Conservation (phyloP, 2,113 vertebrate genomes). For the Hippocampus barbouri region DNA sequence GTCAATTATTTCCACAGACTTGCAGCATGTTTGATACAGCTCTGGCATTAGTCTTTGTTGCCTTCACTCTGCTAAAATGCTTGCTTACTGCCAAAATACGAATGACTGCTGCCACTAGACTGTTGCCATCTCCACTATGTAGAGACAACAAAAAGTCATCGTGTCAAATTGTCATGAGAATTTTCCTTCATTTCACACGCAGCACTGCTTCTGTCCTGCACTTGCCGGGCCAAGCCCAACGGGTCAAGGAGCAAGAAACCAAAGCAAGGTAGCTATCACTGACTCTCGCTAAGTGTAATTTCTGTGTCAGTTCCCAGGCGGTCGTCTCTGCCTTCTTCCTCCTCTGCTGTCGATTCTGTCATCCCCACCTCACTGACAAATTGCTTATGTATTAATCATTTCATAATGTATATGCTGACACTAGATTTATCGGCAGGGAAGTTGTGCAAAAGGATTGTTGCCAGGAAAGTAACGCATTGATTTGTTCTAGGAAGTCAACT, state of each 20-base stretch:
- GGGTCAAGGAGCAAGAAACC: constrained; percentile 83
- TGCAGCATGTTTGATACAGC: background rate
- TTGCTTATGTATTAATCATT: background rate
- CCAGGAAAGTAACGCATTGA: background rate
- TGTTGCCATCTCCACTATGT: constrained; percentile 8
- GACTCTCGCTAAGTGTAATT: constrained; percentile 23
- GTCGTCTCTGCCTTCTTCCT: constrained; percentile 2
- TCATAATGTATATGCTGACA: background rate
- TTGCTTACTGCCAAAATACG: background rate
- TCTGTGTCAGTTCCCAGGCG: background rate
- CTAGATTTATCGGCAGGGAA: background rate
- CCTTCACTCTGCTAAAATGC: background rate
- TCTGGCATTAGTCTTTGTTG: background rate
- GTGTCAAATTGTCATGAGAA: constrained; percentile 37
- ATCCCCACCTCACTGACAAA: constrained; percentile 1
- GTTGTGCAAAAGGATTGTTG: background rate
- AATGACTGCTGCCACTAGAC: background rate
- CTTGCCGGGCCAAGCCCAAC: constrained; percentile 75
- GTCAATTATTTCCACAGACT: too few relatives aligned
- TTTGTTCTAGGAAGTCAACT: background rate
- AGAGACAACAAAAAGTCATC: constrained; percentile 30
- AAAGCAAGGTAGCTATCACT: constrained; percentile 78
- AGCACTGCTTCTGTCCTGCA: constrained; percentile 77
- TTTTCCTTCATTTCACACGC: constrained; percentile 43
- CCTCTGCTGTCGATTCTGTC: background rate